Base-by-base conservation (phyloP, 2,113 vertebrate species). In the Hippocampus mohnikei region DNA sequence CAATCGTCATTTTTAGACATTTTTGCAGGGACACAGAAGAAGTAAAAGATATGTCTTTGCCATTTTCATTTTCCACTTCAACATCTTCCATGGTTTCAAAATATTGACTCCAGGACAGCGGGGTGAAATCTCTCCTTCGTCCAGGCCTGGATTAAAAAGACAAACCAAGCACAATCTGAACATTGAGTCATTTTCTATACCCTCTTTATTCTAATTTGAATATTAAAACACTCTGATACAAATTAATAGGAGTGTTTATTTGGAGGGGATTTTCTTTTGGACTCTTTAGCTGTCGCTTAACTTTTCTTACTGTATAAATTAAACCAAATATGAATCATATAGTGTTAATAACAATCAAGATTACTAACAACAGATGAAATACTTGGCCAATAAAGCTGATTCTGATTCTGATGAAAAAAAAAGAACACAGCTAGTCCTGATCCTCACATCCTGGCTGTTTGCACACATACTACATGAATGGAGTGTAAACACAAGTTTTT, bases 1-100 rank as follows among this genome's bases (percentile, higher is more conserved):
- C 18, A 52, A 52, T 52, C 50, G 8, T 21, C 20, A 52, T 21
- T 9, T 52, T n/a, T 0, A 52, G 21, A 15, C 8, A 21, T 9
- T 21, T 52, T 8, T 21, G 10, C 2, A 33, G 5, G 63, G 27
- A 70, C 66, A 73, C 13, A 70, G 27, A 29, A 69, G 56, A n/a
- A 71, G 9, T 27, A 41, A 93, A 96, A 95, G 97, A 98, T 99
- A 99, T 98, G 91, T 98, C 97, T 92, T 96, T 97, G 86, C 94
- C 94, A 64, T 91, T 95, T 81, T 96, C 95, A 78, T 93, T 95
- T 79, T 97, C 95, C 72, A 98, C 94, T 84, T 95, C 94, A 2
- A 98, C 94, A 0, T 99, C 95, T 86, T 99, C 95, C 93, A 99
- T 95, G 0, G 94, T 95, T 82, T 99, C 95, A 84, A 98, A 99